Conservation (phyloP, 2,888 invertebrate genomes). For the Minunthozetes semirufus region DNA sequence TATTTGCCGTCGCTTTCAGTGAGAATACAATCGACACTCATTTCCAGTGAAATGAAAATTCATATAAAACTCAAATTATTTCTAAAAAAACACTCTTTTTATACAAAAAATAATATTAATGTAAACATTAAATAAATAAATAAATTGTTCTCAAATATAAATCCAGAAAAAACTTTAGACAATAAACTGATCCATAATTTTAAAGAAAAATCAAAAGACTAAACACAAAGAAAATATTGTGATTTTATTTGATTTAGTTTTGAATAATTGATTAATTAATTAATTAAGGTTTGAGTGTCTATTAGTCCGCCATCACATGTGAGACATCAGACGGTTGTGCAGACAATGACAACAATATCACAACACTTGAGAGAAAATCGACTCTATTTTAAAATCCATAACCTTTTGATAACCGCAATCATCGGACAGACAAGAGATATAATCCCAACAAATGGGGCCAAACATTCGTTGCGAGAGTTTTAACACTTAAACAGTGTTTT, state of each 20-base stretch:
- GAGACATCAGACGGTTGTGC: not conserved
- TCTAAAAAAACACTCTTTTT: not conserved
- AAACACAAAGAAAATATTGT: too few species aligned
- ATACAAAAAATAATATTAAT: too few species aligned
- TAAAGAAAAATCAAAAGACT: too few species aligned
- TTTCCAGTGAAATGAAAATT: too few species aligned
- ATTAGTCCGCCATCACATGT: conserved; percentile 10
- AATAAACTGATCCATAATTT: too few species aligned
- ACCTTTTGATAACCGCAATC: not conserved
- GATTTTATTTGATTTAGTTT: too few species aligned
- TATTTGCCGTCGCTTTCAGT: not conserved
- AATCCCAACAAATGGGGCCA: not conserved
- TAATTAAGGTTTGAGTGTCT: too few species aligned
- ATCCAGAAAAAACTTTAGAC: too few species aligned
- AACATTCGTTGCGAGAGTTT: not conserved
- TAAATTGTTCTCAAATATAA: too few species aligned
- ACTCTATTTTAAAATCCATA: not conserved
- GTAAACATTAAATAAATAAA: too few species aligned
- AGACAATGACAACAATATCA: conserved; percentile 2
- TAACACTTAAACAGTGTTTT: not conserved
- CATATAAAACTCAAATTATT: not conserved
- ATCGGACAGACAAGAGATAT: not conserved
- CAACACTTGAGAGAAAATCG: not conserved
- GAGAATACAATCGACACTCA: not conserved
- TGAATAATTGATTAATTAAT: too few species aligned